A percentile compares a stretch with the other conserved stretches of the same genome.
Conservation (phyloP, 2,113 vertebrate genomes). For the Potamarius usumacintae region DNA sequence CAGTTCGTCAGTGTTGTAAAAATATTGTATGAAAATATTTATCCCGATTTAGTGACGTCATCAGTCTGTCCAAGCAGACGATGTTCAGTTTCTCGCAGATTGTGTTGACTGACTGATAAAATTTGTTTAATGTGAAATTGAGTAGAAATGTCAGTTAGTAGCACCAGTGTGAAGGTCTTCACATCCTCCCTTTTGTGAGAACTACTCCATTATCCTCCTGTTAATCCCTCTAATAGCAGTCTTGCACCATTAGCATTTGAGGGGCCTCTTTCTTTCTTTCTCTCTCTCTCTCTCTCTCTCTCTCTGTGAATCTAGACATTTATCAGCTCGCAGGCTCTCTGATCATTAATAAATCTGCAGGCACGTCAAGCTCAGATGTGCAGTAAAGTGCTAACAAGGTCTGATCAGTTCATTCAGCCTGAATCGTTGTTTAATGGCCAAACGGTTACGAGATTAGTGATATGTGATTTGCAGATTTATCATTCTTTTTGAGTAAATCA, state of each 20-base stretch:
- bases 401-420: constrained; percentile 11
- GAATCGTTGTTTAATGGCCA: not conserved
- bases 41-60: not conserved
- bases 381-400: constrained; percentile 12
- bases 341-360: constrained; percentile 44
- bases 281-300: constrained; percentile 11
- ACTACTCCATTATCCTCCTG: constrained; percentile 37
- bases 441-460: not conserved
- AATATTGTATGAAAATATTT: constrained; percentile 4
- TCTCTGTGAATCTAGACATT: constrained; percentile 13
- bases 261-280: not conserved
- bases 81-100: not conserved
- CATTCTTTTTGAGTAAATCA: constrained; percentile 4
- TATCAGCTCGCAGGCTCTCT: constrained; percentile 7
- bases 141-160: constrained; percentile 11
- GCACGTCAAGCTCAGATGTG: constrained; percentile 15
- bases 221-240: constrained; percentile 47
- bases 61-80: not conserved
- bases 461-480: not conserved
- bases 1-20: not conserved
- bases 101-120: not conserved
- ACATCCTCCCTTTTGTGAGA: constrained; percentile 6
- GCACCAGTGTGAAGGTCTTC: not conserved
- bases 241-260: constrained; percentile 38
- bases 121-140: constrained; percentile 12